Percentiles rank a stretch among this genome's conserved stretches.
These are phyloP conservation scores for Drosophila orosa DNA, from an alignment of 1,140 invertebrate species.

Conservation along the genomic window DNA sequence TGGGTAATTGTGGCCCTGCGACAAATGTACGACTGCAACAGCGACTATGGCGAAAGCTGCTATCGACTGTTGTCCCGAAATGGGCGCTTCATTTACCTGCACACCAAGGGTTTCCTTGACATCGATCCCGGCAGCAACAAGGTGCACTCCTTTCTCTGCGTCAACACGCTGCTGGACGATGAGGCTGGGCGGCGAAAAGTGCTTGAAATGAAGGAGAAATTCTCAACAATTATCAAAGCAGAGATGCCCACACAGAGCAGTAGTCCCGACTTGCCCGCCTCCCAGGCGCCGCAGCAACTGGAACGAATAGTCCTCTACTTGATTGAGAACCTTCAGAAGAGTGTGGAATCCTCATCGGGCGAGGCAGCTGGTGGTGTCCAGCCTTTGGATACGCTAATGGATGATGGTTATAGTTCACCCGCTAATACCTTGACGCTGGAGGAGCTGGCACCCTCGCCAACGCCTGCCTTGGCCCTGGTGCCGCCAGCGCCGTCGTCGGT, in stretches of 20 bases:
- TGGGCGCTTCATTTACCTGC: constrained; percentile 91
- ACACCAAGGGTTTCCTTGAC: constrained; percentile 91
- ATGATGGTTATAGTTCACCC: constrained; percentile 66
- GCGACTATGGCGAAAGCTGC: constrained; percentile 90
- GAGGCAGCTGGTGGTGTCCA: constrained; percentile 20
- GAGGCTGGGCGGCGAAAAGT: constrained; percentile 88
- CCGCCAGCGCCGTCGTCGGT: constrained; percentile 85
- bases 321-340: constrained; percentile 86
- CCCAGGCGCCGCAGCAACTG: constrained; percentile 88
- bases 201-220: constrained; percentile 89
- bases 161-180: constrained; percentile 91
- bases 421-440: constrained; percentile 54
- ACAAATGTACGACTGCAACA: constrained; percentile 92
- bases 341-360: constrained; percentile 41
- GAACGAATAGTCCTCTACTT: constrained; percentile 88
- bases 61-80: constrained; percentile 92
- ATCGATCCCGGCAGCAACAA: constrained; percentile 88
- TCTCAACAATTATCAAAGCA: constrained; percentile 86
- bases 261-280: constrained; percentile 85
- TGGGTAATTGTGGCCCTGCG: constrained; percentile 93
- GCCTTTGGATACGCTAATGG: constrained; percentile 43
- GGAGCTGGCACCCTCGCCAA: constrained; percentile 61
- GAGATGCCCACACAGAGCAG: constrained; percentile 68
- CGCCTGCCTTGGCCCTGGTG: constrained; percentile 83
- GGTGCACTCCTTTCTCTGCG: constrained; percentile 92